These are phyloP conservation scores for Prolemur simus DNA, from an alignment of 2,113 vertebrate genomes.

Conservation along the genomic window DNA sequence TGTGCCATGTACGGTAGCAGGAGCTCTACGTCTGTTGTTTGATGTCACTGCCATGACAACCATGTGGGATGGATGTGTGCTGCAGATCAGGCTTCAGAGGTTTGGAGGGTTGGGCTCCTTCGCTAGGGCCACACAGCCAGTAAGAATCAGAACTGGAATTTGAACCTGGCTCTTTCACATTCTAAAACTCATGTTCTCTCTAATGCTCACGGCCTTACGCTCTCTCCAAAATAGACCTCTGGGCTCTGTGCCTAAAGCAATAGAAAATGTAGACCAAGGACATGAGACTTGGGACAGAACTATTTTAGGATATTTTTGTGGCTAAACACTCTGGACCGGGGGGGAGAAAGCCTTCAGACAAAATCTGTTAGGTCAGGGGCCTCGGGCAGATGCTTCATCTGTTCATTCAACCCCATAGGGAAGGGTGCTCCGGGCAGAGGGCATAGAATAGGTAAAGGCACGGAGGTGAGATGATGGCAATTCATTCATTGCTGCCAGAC, in stretches of 20 bases:
- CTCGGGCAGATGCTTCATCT: background rate
- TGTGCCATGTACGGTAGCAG: fast-evolving
- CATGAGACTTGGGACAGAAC: conserved; percentile 19
- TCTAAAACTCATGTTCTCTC: background rate
- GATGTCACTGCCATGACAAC: no score
- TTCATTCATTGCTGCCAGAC: fast-evolving
- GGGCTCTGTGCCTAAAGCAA: conserved; percentile 58
- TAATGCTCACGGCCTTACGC: background rate
- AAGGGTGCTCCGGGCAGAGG: background rate
- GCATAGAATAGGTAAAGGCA: fast-evolving
- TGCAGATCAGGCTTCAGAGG: background rate
- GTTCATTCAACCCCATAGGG: background rate
- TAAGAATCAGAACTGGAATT: background rate
- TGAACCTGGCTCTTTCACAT: background rate
- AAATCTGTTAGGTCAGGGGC: background rate
- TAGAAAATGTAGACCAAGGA: conserved; percentile 48
- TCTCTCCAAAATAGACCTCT: conserved; percentile 49
- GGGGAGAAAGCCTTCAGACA: background rate
- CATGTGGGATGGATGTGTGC: fast-evolving
- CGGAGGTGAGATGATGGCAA: background rate
- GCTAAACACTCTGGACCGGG: background rate
- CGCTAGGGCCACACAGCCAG: background rate
- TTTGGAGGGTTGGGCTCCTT: background rate
- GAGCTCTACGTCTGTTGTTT: background rate
- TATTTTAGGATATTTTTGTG: conserved; percentile 50